These are phyloP conservation scores for Saguinus midas DNA, from an alignment of 2,113 vertebrate species.

Conservation along the genomic window DNA sequence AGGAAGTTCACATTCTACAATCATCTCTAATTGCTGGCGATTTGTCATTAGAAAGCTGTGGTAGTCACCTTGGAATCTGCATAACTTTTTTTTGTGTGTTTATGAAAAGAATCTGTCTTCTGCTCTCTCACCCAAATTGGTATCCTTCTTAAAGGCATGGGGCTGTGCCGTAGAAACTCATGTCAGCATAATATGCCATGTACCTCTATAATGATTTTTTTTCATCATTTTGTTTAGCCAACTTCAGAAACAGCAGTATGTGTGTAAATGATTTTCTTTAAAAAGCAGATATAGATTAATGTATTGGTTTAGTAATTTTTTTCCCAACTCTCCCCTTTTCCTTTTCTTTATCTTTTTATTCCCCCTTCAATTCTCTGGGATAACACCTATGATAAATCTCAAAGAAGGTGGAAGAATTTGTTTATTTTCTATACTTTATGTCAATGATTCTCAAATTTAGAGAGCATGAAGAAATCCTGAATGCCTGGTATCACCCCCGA, in stretches of 20 bases:
- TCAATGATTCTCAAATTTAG: background rate
- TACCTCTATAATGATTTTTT: background rate
- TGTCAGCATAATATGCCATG: background rate
- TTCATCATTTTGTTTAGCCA: background rate
- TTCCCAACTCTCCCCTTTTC: too few species aligned
- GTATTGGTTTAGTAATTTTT: background rate
- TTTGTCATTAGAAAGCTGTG: constrained; percentile 10
- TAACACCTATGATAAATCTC: background rate
- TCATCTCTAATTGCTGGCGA: background rate
- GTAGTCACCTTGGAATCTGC: constrained; percentile 22
- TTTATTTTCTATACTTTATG: background rate
- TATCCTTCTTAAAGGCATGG: background rate
- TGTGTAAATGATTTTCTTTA: constrained; percentile 17
- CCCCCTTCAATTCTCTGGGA: background rate
- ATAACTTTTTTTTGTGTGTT: constrained; percentile 15
- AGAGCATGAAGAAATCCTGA: background rate
- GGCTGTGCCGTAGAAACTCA: background rate
- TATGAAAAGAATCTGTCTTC: background rate
- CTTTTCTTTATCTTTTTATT: background rate
- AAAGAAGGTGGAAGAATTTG: background rate
- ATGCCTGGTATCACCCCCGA: background rate
- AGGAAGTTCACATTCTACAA: background rate
- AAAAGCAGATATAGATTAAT: background rate
- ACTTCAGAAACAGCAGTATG: background rate
- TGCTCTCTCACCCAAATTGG: background rate